Evolutionary conservation across 2,888 invertebrate species (phyloP).

Genomic region (Drosophila mimetica): DNA sequence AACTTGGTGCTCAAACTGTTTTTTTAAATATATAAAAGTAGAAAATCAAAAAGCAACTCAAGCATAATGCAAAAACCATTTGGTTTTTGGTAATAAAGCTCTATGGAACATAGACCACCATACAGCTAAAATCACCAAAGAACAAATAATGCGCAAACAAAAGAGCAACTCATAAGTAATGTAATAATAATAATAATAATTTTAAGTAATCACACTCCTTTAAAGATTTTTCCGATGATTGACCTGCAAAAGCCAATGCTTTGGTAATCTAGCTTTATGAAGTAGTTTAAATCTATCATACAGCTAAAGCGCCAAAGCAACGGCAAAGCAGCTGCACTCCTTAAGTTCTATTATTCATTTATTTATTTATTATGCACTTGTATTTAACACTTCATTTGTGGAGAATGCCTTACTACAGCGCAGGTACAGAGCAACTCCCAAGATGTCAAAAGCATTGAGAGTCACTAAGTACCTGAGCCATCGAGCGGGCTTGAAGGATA

Average conservation of each 20-base stretch:
- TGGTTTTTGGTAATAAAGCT: constrained; percentile 90
- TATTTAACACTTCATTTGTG: background rate
- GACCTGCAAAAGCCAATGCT: constrained; percentile 87
- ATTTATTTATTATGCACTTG: background rate
- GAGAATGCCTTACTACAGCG: constrained; percentile 36
- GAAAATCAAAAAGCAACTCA: constrained; percentile 48
- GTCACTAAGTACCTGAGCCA: constrained; percentile 94
- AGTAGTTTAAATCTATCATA: constrained; percentile 88
- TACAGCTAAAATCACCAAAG: constrained; percentile 92
- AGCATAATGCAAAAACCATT: constrained; percentile 83
- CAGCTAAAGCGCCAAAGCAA: constrained; percentile 96
- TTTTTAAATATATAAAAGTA: background rate
- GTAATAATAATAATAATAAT: background rate
- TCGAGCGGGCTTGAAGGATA: constrained; percentile 31
- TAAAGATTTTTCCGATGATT: background rate
- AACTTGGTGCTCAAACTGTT: too few species aligned
- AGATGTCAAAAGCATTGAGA: constrained; percentile 86
- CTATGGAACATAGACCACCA: constrained; percentile 87
- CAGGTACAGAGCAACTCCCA: constrained; percentile 85
- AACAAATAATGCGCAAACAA: constrained; percentile 85
- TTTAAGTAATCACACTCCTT: too few species aligned
- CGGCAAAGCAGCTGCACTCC: constrained; percentile 85
- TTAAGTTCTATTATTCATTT: background rate
- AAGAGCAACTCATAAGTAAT: constrained; percentile 31
- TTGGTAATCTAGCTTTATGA: constrained; percentile 98